phyloP scores from a whole-genome alignment of 2,888 invertebrate species.

The Phragmatobia fuliginosa region DNA sequence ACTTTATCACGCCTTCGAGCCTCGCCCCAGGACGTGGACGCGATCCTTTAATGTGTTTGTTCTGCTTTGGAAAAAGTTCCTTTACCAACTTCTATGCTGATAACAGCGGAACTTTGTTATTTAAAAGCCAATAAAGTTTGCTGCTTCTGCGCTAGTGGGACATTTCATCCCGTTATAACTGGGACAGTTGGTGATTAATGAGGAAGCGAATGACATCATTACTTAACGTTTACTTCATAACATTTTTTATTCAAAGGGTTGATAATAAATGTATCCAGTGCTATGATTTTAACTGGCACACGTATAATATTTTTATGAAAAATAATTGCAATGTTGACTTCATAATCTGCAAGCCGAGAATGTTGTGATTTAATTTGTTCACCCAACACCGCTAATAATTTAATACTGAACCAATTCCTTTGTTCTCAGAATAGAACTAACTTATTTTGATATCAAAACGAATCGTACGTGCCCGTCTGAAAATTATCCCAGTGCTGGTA shows the following conservation, averaged over 20 bases:
- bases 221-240: conserved; percentile 8
- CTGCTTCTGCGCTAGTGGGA: conserved; percentile 23
- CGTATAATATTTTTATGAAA: neutral
- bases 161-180: conserved; percentile 39
- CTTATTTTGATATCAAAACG: conserved; percentile 37
- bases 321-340: neutral
- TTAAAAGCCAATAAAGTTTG: conserved; percentile 55
- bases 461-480: conserved; percentile 41
- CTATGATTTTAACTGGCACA: neutral
- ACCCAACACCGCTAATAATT: conserved; percentile 35
- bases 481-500: conserved; percentile 32
- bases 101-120: conserved; percentile 52
- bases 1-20: conserved; percentile 79
- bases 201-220: conserved; percentile 17
- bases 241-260: neutral
- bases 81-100: conserved; percentile 57
- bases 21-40: conserved; percentile 64
- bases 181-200: conserved; percentile 29
- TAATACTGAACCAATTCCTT: conserved; percentile 41
- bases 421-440: conserved; percentile 44
- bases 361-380: conserved; percentile 35
- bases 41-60: conserved; percentile 80
- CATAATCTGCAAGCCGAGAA: neutral
- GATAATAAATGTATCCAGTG: neutral
- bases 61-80: conserved; percentile 65